A percentile compares a stretch with the other conserved stretches of the same genome.
These are phyloP conservation scores for Mya arenaria DNA, from an alignment of 1,140 invertebrate species.

Conservation along the genomic window DNA sequence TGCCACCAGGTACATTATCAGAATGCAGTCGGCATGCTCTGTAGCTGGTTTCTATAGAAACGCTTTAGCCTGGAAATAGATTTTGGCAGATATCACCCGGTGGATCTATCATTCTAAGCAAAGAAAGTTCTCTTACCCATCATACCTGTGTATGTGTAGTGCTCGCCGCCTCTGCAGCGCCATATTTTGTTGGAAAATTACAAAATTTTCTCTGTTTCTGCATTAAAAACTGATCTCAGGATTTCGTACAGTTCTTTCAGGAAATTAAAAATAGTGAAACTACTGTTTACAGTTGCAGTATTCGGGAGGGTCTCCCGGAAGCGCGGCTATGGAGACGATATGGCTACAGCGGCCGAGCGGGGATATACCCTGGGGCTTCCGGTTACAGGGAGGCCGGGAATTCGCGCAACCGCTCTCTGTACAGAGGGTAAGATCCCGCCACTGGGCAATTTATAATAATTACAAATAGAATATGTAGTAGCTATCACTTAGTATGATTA, in stretches of 20 bases:
- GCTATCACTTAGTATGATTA: too few species aligned
- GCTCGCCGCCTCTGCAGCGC: too few species aligned
- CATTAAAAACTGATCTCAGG: too few species aligned
- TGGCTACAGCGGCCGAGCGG: slow-evolving; percentile 75
- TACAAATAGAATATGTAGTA: too few species aligned
- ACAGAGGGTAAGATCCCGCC: slow-evolving; percentile 91
- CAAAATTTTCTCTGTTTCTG: too few species aligned
- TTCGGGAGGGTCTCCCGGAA: slow-evolving; percentile 42
- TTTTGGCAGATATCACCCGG: slow-evolving; percentile 47
- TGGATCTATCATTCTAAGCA: slow-evolving; percentile 29
- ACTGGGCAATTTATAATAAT: too few species aligned
- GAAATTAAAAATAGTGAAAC: too few species aligned
- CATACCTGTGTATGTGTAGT: too few species aligned
- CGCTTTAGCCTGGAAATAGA: slow-evolving; percentile 60
- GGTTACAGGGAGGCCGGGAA: slow-evolving; percentile 94
- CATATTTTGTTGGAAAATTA: too few species aligned
- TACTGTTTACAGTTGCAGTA: too few species aligned
- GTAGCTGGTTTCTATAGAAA: slow-evolving; percentile 57
- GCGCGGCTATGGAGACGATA: slow-evolving; percentile 73
- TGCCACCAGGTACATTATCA: slow-evolving; percentile 46
- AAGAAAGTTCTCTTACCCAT: too few species aligned
- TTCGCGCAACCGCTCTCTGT: slow-evolving; percentile 93
- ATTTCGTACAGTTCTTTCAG: too few species aligned
- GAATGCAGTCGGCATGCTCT: slow-evolving; percentile 55
- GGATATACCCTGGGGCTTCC: slow-evolving; percentile 92